Percentiles rank a stretch among this genome's conserved stretches.
These are phyloP conservation scores for Tympanuchus pallidicinctus DNA, from an alignment of 2,113 vertebrate genomes.

Conservation along the genomic window DNA sequence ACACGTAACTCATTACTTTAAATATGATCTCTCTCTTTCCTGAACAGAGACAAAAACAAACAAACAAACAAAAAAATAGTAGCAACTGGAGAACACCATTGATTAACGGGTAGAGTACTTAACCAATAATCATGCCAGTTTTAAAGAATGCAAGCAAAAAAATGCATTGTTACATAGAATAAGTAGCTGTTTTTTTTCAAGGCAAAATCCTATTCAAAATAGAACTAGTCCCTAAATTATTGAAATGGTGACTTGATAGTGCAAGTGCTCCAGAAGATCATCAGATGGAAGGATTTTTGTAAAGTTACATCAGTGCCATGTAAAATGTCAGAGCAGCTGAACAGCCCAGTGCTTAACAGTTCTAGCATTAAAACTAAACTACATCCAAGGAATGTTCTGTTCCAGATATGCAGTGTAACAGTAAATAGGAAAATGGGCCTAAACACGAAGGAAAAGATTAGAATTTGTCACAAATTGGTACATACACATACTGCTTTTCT, in stretches of 20 bases:
- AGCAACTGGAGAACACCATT: not conserved
- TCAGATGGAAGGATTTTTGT: not conserved
- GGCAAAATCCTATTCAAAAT: slow-evolving; percentile 34
- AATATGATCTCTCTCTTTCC: not conserved
- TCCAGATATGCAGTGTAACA: fast-evolving
- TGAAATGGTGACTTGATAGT: slow-evolving; percentile 71
- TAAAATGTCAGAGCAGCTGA: not conserved
- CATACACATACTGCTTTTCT: fast-evolving
- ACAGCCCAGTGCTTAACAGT: not conserved
- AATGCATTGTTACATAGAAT: not conserved
- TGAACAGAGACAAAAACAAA: not conserved
- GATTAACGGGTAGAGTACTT: not conserved
- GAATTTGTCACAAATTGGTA: not conserved
- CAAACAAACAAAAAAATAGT: not conserved
- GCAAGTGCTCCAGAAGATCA: not conserved
- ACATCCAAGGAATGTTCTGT: not conserved
- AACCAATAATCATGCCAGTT: slow-evolving; percentile 27
- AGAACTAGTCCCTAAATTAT: not conserved
- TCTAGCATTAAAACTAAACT: not conserved
- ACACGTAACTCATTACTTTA: not conserved
- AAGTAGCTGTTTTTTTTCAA: not conserved
- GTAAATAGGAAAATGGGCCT: not conserved
- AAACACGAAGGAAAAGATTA: not conserved
- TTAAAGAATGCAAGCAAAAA: slow-evolving; percentile 51
- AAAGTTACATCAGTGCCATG: not conserved